These are phyloP conservation scores for Hydrochoerus hydrochaeris DNA, from an alignment of 2,113 vertebrate species.

Conservation along the genomic window DNA sequence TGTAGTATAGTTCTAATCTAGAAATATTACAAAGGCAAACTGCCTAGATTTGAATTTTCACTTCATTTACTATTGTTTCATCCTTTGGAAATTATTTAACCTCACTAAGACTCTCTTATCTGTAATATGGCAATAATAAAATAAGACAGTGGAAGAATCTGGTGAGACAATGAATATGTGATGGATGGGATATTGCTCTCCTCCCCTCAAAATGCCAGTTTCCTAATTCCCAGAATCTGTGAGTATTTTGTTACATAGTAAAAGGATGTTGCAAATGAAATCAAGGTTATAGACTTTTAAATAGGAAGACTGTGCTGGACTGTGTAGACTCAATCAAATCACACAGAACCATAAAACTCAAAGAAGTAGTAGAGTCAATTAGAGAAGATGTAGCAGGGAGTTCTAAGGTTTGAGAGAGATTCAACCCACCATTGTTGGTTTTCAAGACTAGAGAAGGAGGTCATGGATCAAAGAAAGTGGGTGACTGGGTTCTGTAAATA, in stretches of 20 bases:
- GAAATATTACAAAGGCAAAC: background rate
- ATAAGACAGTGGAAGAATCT: background rate
- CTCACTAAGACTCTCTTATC: background rate
- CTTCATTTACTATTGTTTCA: background rate
- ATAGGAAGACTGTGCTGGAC: background rate
- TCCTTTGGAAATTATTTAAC: background rate
- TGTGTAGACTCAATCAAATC: background rate
- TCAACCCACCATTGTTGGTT: background rate
- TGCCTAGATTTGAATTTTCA: background rate
- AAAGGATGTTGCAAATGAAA: background rate
- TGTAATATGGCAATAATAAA: background rate
- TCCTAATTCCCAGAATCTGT: background rate
- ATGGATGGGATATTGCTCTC: background rate
- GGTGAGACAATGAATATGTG: background rate
- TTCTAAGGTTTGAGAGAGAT: background rate
- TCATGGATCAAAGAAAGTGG: background rate
- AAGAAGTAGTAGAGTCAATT: background rate
- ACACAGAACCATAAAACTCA: background rate
- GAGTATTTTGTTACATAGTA: background rate
- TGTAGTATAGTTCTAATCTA: background rate
- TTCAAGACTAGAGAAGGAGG: background rate
- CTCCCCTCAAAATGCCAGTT: background rate
- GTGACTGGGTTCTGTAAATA: background rate
- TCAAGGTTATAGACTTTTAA: background rate
- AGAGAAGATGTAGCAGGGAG: background rate